These are phyloP conservation scores for Galago senegalensis DNA, from an alignment of 2,797 vertebrate genomes.

Conservation along the genomic window DNA sequence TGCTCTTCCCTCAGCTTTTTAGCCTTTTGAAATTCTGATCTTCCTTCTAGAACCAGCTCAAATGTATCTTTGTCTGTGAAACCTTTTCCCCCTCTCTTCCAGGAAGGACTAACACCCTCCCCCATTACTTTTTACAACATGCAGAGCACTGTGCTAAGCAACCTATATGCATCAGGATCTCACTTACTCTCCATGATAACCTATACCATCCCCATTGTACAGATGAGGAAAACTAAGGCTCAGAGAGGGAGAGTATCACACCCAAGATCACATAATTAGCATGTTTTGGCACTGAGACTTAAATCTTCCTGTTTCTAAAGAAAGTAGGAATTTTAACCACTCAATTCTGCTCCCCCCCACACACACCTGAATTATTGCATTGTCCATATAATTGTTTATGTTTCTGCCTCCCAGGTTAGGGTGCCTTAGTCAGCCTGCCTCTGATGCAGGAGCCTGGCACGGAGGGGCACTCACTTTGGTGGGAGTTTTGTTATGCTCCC, in stretches of 20 bases:
- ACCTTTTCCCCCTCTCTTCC: background rate
- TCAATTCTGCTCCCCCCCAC: background rate
- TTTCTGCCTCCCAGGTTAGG: background rate
- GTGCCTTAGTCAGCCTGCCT: background rate
- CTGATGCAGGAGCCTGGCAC: background rate
- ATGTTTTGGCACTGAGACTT: background rate
- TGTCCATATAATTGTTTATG: background rate
- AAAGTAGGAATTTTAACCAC: background rate
- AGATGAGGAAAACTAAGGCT: slow-evolving; percentile 4
- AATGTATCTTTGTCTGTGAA: background rate
- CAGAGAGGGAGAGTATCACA: background rate
- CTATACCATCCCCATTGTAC: background rate
- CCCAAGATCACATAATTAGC: background rate
- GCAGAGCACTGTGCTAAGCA: background rate
- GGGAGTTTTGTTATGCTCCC: background rate
- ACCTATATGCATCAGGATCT: background rate
- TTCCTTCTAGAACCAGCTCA: slow-evolving; percentile 38
- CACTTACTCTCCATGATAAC: background rate
- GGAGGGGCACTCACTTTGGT: background rate
- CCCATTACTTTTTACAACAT: background rate
- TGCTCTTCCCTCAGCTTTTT: background rate
- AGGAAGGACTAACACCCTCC: background rate
- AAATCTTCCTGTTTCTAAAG: slow-evolving; percentile 41
- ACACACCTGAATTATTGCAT: background rate
- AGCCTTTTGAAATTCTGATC: slow-evolving; percentile 26